phyloP scores from a whole-genome alignment of 2,113 vertebrate species.

The Grammatotria lemairii region DNA sequence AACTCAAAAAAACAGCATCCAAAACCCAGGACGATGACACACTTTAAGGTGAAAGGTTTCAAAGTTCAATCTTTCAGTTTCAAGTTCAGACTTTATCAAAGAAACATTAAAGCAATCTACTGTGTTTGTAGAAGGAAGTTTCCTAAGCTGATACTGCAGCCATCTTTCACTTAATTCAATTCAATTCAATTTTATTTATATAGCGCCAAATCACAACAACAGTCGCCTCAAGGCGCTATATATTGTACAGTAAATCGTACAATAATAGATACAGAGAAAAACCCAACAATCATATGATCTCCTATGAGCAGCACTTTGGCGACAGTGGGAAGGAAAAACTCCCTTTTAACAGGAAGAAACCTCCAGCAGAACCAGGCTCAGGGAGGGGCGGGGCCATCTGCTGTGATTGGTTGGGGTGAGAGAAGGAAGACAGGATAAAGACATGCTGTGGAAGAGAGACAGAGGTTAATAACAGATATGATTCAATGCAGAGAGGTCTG shows the following conservation, averaged over 20 bases:
- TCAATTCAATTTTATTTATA: background rate
- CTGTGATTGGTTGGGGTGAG: no score
- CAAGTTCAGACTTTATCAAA: background rate
- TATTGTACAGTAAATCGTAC: background rate
- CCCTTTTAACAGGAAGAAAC: background rate
- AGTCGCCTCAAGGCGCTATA: rapidly evolving
- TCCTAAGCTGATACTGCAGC: background rate
- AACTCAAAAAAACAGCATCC: background rate
- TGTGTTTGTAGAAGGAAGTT: background rate
- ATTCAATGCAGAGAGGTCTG: no score
- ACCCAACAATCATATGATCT: rapidly evolving
- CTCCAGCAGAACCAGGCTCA: rapidly evolving
- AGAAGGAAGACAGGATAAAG: no score
- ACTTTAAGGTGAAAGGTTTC: background rate
- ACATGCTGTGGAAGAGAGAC: no score
- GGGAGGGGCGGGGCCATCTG: background rate
- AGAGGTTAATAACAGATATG: rapidly evolving
- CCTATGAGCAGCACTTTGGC: background rate
- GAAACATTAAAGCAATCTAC: background rate
- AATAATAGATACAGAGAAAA: background rate
- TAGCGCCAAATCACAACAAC: rapidly evolving
- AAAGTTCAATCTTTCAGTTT: background rate
- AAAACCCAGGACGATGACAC: background rate
- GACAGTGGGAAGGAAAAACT: background rate
- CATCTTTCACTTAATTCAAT: background rate